phyloP scores from a whole-genome alignment of 2,797 vertebrate genomes.

The Poecilia wingei region DNA sequence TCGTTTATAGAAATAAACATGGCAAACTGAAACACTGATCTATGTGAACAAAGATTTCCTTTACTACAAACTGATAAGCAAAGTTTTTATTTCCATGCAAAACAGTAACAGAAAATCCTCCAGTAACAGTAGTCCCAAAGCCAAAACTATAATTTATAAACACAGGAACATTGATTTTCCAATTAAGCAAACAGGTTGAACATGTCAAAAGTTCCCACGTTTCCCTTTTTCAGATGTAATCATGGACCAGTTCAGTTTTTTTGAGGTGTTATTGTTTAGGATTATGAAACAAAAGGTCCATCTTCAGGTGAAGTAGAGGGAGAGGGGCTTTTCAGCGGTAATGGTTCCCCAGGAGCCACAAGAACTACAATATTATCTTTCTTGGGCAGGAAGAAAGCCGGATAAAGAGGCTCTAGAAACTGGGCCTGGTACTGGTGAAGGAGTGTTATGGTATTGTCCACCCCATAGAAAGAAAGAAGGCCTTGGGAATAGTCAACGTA shows the following conservation, averaged over 20 bases:
- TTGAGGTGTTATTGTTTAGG: background rate
- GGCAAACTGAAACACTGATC: background rate
- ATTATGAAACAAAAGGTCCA: background rate
- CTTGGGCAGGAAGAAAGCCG: slow-evolving; percentile 86
- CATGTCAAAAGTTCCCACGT: background rate
- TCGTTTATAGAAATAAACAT: background rate
- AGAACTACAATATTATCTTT: slow-evolving; percentile 82
- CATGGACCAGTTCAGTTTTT: background rate
- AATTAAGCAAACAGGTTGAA: slow-evolving; percentile 22
- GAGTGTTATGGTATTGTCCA: slow-evolving; percentile 74
- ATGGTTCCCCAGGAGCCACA: slow-evolving; percentile 67
- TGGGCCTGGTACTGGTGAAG: slow-evolving; percentile 78
- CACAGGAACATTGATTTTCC: background rate
- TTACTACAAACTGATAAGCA: background rate
- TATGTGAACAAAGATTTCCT: background rate
- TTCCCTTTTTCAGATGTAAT: background rate
- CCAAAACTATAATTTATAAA: slow-evolving; percentile 35
- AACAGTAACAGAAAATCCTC: slow-evolving; percentile 12
- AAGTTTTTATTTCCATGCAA: slow-evolving; percentile 30
- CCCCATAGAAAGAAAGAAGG: slow-evolving; percentile 79
- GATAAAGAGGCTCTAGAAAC: slow-evolving; percentile 84
- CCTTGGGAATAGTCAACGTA: slow-evolving; percentile 79
- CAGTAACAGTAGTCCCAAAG: slow-evolving; percentile 41
- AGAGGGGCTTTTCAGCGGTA: slow-evolving; percentile 66
- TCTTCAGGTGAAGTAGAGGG: slow-evolving; percentile 60